Percentiles rank a stretch among this genome's conserved stretches.
Conservation (phyloP, 2,888 invertebrate species). For the Omphaloscelis lunosa region DNA sequence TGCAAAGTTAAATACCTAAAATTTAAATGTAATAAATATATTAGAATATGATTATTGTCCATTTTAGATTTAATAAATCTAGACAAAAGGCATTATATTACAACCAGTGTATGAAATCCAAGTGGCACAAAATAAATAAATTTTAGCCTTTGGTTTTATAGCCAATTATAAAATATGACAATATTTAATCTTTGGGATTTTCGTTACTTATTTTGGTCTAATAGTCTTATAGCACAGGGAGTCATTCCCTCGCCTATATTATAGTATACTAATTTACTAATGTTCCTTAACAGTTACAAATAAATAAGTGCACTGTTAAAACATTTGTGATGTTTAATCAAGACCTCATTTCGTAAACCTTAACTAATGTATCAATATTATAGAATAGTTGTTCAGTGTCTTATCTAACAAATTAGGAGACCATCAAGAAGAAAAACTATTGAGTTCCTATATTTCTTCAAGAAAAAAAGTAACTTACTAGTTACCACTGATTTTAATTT, state of each 20-base stretch:
- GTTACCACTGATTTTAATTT: constrained; percentile 56
- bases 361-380: constrained; percentile 62
- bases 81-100: constrained; percentile 80
- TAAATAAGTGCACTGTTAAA: constrained; percentile 71
- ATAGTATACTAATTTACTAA: constrained; percentile 62
- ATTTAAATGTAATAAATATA: constrained; percentile 87
- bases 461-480: constrained; percentile 46
- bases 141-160: constrained; percentile 85
- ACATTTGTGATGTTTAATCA: constrained; percentile 76
- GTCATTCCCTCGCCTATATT: constrained; percentile 49
- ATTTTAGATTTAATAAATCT: constrained; percentile 71
- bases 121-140: constrained; percentile 84
- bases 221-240: constrained; percentile 61
- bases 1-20: constrained; percentile 86
- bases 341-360: constrained; percentile 65
- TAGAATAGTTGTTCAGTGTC: constrained; percentile 80
- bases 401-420: constrained; percentile 77
- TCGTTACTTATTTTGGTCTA: constrained; percentile 68
- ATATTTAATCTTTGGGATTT: constrained; percentile 75
- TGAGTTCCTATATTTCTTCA: constrained; percentile 47
- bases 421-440: constrained; percentile 72
- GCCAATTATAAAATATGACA: constrained; percentile 79
- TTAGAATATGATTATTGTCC: constrained; percentile 76
- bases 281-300: constrained; percentile 63
- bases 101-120: constrained; percentile 83